Conservation (phyloP, 1,140 invertebrate species). For the Heliothis subflexa region DNA sequence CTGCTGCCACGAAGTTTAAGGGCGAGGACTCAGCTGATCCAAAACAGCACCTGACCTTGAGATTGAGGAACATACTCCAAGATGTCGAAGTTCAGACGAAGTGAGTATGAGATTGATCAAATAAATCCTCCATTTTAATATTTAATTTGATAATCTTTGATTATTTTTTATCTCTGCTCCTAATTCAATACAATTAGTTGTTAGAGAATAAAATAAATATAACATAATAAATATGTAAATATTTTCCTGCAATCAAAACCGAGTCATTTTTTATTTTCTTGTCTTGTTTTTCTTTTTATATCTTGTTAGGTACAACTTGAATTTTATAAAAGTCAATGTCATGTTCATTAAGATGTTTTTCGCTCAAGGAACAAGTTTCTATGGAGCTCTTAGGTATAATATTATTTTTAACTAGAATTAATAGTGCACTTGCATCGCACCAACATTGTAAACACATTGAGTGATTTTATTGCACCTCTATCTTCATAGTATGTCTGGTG, state of each 20-base stretch:
- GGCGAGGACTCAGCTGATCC: constrained; percentile 89
- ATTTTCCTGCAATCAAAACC: no score
- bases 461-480: not conserved
- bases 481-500: not conserved
- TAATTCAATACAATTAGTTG: no score
- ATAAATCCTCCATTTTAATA: no score
- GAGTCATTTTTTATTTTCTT: no score
- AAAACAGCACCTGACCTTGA: constrained; percentile 89
- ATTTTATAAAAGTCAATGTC: not conserved
- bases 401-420: constrained; percentile 9
- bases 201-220: no score
- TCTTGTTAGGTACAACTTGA: not conserved
- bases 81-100: constrained; percentile 97
- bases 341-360: not conserved
- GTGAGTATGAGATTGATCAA: constrained; percentile 57
- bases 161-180: no score
- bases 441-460: not conserved
- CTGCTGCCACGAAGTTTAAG: constrained; percentile 87
- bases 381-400: not conserved
- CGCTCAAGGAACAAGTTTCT: constrained; percentile 1
- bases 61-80: constrained; percentile 92
- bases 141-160: no score
- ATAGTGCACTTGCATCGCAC: not conserved
- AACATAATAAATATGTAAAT: no score
- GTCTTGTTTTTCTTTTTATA: no score